Percentiles rank a stretch among this genome's conserved stretches.
Conservation (phyloP, 2,888 invertebrate genomes). For the Drosophila meridionalis region DNA sequence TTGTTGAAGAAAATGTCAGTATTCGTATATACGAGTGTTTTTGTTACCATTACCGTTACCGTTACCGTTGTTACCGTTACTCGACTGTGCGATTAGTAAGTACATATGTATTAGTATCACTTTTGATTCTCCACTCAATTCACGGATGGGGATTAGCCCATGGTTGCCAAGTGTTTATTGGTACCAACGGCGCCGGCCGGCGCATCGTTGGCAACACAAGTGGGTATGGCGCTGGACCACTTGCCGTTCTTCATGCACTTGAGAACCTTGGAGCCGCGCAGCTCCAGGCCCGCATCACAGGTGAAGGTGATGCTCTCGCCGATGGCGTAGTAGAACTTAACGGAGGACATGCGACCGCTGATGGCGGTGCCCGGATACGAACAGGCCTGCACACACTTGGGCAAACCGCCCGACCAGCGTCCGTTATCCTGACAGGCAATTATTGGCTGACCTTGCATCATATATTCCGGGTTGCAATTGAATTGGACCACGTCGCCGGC, state of each 20-base stretch:
- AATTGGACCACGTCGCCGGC: conserved; percentile 95
- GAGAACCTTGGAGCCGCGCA: conserved; percentile 91
- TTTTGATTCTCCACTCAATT: conserved; percentile 66
- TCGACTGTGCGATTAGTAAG: conserved; percentile 58
- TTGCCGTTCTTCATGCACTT: conserved; percentile 93
- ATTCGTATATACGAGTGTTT: conserved; percentile 42
- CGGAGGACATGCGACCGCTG: conserved; percentile 93
- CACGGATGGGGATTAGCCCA: conserved; percentile 52
- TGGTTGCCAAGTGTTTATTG: conserved; percentile 63
- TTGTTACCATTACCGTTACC: conserved; percentile 1
- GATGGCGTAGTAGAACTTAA: conserved; percentile 94
- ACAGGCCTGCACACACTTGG: conserved; percentile 95
- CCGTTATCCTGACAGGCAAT: conserved; percentile 95
- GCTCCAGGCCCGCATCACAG: conserved; percentile 91
- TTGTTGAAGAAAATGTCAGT: conserved; percentile 55
- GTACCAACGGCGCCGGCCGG: conserved; percentile 45
- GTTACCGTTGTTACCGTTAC: conserved; percentile 1
- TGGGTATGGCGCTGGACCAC: conserved; percentile 94
- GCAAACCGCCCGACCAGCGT: conserved; percentile 92
- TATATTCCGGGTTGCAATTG: conserved; percentile 94
- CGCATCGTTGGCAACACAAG: conserved; percentile 86
- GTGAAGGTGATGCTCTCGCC: conserved; percentile 94
- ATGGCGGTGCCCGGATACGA: conserved; percentile 95
- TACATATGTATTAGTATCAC: conserved; percentile 79
- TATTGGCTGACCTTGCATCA: conserved; percentile 96